Base-by-base conservation (phyloP, 2,113 vertebrate species). In the Emberiza fucata region DNA sequence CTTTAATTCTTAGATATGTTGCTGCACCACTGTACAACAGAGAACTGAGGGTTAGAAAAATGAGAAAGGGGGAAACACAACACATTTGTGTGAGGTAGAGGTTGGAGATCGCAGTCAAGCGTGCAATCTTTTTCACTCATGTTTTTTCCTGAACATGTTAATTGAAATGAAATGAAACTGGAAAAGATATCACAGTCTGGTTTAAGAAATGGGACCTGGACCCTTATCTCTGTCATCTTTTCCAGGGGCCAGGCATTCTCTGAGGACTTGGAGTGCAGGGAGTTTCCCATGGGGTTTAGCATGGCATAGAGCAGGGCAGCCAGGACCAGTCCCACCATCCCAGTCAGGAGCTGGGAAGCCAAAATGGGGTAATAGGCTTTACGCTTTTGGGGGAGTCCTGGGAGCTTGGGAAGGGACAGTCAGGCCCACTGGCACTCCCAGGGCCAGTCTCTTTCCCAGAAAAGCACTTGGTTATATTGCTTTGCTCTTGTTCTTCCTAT, bases 301-400 rank as follows among this genome's bases (percentile, higher is more conserved):
- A 65, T 11, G 39, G 20, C 25, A 29, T 31, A 66, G 31, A n/a
- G 50, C n/a, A 69, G 25, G 27, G 13, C 8, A 71, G 35, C 5
- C 44, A 60, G 39, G 13, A 50, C 35, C 11, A 1, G 5, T 29
- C 21, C 40, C 21, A 53, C 6, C 1, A 1, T 22, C 18, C 16
- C 7, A 57, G 14, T 8, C 25, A 42, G 57, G 4, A 85, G 16
- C 17, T 64, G 31, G 50, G 27, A 5, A 20, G 1, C 10, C 56
- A 31, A 54, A 60, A 42, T 24, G n/a, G 8, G 4, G 2, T 90
- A 7, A 8, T 21, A 23, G 29, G 9, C 28, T 37, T 13, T 39
- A 28, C n/a, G 33, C 29, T 68, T 37, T 45, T 17, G 16, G 3
- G 7, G 19, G 18, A 75, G 4, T 12, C 8, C 13, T 3, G 7